phyloP scores from a whole-genome alignment of 2,888 invertebrate species.

The Xylota segnis region DNA sequence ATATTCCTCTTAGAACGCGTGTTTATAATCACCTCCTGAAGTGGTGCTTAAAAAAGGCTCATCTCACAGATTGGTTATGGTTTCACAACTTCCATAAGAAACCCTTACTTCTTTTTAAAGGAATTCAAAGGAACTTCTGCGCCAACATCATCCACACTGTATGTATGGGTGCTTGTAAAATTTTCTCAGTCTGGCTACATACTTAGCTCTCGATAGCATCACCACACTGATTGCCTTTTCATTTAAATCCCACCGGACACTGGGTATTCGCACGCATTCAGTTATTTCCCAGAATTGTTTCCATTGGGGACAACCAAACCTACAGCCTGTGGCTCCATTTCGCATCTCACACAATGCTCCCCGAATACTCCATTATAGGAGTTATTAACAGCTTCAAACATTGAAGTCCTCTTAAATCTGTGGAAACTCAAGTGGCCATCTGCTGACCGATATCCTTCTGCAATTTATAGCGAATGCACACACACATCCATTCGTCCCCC shows the following conservation, averaged over 20 bases:
- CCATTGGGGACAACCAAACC: background rate
- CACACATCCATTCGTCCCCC: conserved; percentile 8
- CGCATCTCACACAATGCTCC: background rate
- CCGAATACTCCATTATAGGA: conserved; percentile 34
- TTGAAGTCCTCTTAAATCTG: conserved; percentile 20
- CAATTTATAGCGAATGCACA: conserved; percentile 44
- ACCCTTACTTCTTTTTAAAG: too few relatives aligned
- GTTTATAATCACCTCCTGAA: too few relatives aligned
- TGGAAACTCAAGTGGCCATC: conserved; percentile 43
- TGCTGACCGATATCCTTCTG: conserved; percentile 52
- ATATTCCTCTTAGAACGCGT: too few relatives aligned
- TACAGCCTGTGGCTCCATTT: background rate
- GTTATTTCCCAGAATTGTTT: background rate
- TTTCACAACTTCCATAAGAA: too few relatives aligned
- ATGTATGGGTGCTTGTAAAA: too few relatives aligned
- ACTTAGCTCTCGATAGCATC: too few relatives aligned
- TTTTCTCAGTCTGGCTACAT: too few relatives aligned
- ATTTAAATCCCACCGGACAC: background rate
- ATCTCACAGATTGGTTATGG: too few relatives aligned
- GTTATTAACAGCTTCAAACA: conserved; percentile 28
- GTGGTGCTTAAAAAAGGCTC: too few relatives aligned
- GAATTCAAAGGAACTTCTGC: too few relatives aligned
- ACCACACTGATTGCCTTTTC: background rate
- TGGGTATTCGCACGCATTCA: background rate
- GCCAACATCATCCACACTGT: too few relatives aligned